Evolutionary conservation across 2,797 vertebrate genomes (phyloP), one percentile per base, ranked within the genome.

Genomic region (Enteromius viviparus): DNA sequence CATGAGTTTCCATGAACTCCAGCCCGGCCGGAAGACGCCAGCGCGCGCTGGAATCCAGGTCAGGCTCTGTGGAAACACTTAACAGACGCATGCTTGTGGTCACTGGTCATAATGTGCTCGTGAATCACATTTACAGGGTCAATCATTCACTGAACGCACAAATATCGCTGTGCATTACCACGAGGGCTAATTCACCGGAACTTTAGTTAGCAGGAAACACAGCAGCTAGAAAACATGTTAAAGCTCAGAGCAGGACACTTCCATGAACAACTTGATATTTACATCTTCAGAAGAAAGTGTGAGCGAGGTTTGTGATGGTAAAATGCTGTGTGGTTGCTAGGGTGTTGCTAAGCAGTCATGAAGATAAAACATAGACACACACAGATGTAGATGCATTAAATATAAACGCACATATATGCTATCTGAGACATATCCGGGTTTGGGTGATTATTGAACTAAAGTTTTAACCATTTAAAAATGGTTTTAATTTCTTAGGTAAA

Each of bases 41-140:
- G 37, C 19, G 40, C 9, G 2, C 5, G 34, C 14, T 47, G 81
- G 49, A 64, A 53, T 84, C 51, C 5, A 64, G 53, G 42, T 64
- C 82, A 62, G 14, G 6, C 62, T 17, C 51, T 32, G 40, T 19
- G 49, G 37, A 77, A 68, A 69, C 12, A 9, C 47, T 58, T 42
- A 72, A 10, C 3, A 10, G 4, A 42, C 11, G 40, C 47, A 80
- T 81, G 58, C 29, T 49, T 81, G 78, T 15, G 49, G 66, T 81
- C 15, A 2, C 8, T 19, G 69, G 42, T 42, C n/a, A 14, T 45
- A 45, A 29, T 42, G 37, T 34, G 66, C 66, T 69, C 11, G 10
- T 21, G 53, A 51, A 53, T 37, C 47, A 40, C 77, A 78, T 79
- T 53, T 79, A 68, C n/a, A 79, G 3, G 64, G 32, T 55, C 47